Base-by-base conservation (phyloP, 2,797 vertebrate species). In the Parauchenoglanis ngamensis region DNA sequence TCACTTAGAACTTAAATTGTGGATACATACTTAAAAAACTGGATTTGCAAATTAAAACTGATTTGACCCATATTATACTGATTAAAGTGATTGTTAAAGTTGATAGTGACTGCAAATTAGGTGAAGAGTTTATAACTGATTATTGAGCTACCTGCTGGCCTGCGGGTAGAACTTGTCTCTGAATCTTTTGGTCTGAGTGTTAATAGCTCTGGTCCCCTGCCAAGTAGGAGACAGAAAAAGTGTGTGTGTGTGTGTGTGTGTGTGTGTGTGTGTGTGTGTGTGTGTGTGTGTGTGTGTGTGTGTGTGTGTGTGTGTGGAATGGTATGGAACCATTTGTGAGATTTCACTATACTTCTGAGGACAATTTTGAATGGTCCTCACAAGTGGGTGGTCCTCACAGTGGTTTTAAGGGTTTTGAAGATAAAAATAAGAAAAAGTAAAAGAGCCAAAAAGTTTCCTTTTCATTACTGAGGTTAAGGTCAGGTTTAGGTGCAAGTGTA, bases 101-200 rank as follows among this genome's bases (percentile, higher is more conserved):
- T 75, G 23, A 52, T 75, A 52, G 25, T 54, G 12, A 76, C 13
- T 76, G 73, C 46, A 52, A 76, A 76, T 52, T 52, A 54, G 35
- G 46, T 28, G 46, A 76, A 1, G 12, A 52, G 25, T 76, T 28
- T 76, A 28, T 25, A 54, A 17, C 25, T 52, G 13, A 54, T 76
- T 76, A 76, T 76, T 54, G 73, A 76, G 25, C 46, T 52, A 76
- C 25, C 46, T 17, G 13, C 46, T 52, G 25, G 73, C 46, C 46
- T 76, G 73, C 6, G 1, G 73, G 13, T 52, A 76, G 13, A 76
- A 28, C 6, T 25, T 76, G 46, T 52, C 40, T 44, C 35, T 72
- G 68, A 72, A 72, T 44, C 46, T 76, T 76, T 25, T 76, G 73
- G 49, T 76, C 25, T 76, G 73, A 56, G 28, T 78, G 52, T 78